Conservation (phyloP, 2,888 invertebrate genomes). For the Eupelmus urozonus region DNA sequence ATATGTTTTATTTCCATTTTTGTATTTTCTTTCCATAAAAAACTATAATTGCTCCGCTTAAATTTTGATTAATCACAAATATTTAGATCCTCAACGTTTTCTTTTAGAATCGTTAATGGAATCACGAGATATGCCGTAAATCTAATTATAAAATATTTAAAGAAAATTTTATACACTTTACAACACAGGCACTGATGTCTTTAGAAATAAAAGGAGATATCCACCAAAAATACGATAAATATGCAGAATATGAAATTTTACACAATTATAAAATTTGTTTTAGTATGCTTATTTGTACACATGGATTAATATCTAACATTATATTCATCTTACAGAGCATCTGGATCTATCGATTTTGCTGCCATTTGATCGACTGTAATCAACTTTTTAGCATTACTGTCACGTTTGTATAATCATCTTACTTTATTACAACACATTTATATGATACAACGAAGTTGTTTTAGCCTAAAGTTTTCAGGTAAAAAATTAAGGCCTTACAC, state of each 20-base stretch:
- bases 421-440: slow-evolving; percentile 49
- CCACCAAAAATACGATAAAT: slow-evolving; percentile 42
- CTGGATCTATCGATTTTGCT: slow-evolving; percentile 23
- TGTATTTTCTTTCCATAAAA: slow-evolving; percentile 64
- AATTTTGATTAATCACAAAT: slow-evolving; percentile 58
- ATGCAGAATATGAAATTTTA: slow-evolving; percentile 24
- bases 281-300: slow-evolving; percentile 65
- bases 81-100: slow-evolving; percentile 38
- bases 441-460: slow-evolving; percentile 54
- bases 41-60: slow-evolving; percentile 65
- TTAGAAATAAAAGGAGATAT: slow-evolving; percentile 53
- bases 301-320: slow-evolving; percentile 65
- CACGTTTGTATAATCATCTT: slow-evolving; percentile 46
- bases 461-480: slow-evolving; percentile 65
- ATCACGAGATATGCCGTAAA: slow-evolving; percentile 44
- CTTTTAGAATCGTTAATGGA: slow-evolving; percentile 51
- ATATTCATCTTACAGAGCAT: slow-evolving; percentile 63
- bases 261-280: slow-evolving; percentile 50
- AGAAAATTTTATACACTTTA: slow-evolving; percentile 43
- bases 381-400: slow-evolving; percentile 49
- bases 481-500: slow-evolving; percentile 66
- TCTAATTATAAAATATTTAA: slow-evolving; percentile 46
- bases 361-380: slow-evolving; percentile 14
- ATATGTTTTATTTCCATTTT: slow-evolving; percentile 63
- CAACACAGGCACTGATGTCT: slow-evolving; percentile 53